phyloP scores from a whole-genome alignment of 2,888 invertebrate genomes.

The Doris montereyensis region DNA sequence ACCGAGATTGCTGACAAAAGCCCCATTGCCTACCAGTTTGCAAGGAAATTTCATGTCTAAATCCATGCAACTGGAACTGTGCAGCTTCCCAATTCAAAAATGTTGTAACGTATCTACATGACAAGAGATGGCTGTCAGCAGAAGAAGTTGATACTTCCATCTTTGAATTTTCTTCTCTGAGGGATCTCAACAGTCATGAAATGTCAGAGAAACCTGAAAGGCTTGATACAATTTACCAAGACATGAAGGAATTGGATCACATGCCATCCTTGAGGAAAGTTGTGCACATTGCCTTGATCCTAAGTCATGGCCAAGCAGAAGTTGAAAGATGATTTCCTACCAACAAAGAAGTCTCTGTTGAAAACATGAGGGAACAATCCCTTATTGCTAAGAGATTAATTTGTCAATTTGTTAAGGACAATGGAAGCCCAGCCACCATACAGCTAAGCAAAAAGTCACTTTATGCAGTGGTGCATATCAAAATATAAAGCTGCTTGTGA shows the following conservation, averaged over 20 bases:
- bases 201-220: background rate
- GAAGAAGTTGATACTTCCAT: background rate
- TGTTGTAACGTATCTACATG: background rate
- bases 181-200: background rate
- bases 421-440: no score
- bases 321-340: background rate
- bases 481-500: no score
- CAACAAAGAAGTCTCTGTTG: background rate
- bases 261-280: background rate
- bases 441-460: no score
- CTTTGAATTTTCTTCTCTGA: background rate
- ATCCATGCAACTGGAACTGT: background rate
- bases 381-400: no score
- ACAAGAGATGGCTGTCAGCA: background rate
- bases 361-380: constrained; percentile 4
- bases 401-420: no score
- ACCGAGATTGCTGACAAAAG: background rate
- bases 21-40: background rate
- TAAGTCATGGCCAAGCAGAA: background rate
- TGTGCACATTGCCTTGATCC: no score
- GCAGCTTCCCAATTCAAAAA: background rate
- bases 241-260: background rate
- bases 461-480: no score
- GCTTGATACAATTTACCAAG: background rate
- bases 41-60: background rate